Conservation (phyloP, 2,113 vertebrate genomes). For the Oncorhynchus masou region DNA sequence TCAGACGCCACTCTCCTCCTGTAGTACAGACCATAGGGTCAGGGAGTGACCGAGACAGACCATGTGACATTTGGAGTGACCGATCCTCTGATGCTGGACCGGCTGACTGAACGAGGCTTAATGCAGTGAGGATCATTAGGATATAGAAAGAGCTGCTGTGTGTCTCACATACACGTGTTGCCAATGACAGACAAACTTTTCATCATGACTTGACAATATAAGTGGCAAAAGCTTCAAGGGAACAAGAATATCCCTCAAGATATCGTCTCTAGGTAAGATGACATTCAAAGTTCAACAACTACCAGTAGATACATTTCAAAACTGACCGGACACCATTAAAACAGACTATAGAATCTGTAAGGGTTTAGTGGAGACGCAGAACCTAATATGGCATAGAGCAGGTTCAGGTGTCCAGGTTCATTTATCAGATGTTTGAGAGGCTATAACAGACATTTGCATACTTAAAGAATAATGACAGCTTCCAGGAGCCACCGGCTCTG, state of each 20-base stretch:
- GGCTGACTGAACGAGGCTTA: background rate
- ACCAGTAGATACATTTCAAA: background rate
- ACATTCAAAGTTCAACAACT: too few species aligned
- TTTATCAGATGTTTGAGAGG: slow-evolving; percentile 63
- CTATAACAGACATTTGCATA: slow-evolving; percentile 69
- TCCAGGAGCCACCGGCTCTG: slow-evolving; percentile 65
- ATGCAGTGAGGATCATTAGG: background rate
- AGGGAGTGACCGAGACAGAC: background rate
- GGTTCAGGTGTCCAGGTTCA: slow-evolving; percentile 65
- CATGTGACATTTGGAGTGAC: background rate
- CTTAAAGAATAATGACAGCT: slow-evolving; percentile 73
- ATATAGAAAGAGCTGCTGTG: slow-evolving; percentile 18
- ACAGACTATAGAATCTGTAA: background rate
- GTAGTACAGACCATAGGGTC: slow-evolving; percentile 12
- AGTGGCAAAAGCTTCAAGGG: background rate
- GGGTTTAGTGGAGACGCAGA: too few species aligned
- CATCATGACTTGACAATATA: slow-evolving; percentile 44
- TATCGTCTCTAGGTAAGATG: too few species aligned
- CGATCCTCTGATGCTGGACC: background rate
- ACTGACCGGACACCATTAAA: background rate
- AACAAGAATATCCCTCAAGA: background rate
- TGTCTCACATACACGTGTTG: slow-evolving; percentile 33
- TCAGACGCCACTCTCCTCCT: slow-evolving; percentile 94
- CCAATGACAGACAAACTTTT: slow-evolving; percentile 27
- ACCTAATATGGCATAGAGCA: slow-evolving; percentile 19